These are phyloP conservation scores for Varanus komodoensis DNA, from an alignment of 2,113 vertebrate genomes.

Conservation along the genomic window DNA sequence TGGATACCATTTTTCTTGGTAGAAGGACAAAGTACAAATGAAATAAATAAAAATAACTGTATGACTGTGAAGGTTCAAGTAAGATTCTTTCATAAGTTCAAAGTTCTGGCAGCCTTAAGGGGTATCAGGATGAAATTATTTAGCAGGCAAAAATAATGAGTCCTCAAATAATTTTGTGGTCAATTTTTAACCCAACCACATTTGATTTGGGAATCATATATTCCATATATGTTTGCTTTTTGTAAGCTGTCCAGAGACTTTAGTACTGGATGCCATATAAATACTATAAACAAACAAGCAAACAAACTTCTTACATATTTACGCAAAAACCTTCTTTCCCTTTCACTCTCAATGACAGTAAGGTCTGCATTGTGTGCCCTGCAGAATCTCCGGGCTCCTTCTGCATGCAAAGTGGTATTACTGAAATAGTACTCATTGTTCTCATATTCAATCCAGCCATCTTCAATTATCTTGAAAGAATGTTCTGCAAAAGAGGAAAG, in stretches of 20 bases:
- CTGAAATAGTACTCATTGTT: slow-evolving; percentile 91
- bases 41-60: not conserved
- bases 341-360: slow-evolving; percentile 81
- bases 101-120: not conserved
- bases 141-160: not conserved
- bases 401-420: slow-evolving; percentile 80
- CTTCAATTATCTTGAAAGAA: slow-evolving; percentile 73
- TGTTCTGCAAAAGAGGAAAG: slow-evolving; percentile 72
- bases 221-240: not conserved
- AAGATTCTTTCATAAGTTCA: not conserved
- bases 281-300: too few species aligned
- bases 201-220: slow-evolving; percentile 40
- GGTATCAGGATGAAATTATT: not conserved
- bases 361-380: slow-evolving; percentile 87
- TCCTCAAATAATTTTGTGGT: not conserved
- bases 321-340: slow-evolving; percentile 91
- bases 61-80: not conserved
- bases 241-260: too few species aligned
- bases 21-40: too few species aligned
- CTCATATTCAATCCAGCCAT: slow-evolving; percentile 88
- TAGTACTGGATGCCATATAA: too few species aligned
- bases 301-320: slow-evolving; percentile 82
- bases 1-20: too few species aligned
- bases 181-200: not conserved
- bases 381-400: slow-evolving; percentile 86